A percentile compares a stretch with the other conserved stretches of the same genome.
Conservation (phyloP, 2,888 invertebrate genomes). For the Himalopsyche anomala region DNA sequence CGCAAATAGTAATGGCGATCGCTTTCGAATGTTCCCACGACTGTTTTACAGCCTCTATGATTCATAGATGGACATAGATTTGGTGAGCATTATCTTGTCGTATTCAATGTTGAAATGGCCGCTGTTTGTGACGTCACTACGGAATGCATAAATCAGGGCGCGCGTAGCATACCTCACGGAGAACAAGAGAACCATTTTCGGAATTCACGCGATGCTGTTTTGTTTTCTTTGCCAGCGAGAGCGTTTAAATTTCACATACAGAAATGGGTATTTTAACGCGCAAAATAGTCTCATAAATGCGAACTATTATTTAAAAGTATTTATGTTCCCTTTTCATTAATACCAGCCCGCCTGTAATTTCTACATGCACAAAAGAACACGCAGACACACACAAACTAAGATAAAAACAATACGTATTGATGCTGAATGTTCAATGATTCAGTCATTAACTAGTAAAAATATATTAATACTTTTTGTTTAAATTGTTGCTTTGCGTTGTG, state of each 20-base stretch:
- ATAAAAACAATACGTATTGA: too few relatives aligned
- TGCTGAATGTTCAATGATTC: too few relatives aligned
- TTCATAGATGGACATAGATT: conserved; percentile 39
- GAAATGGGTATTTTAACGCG: background rate
- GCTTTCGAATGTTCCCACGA: conserved; percentile 27
- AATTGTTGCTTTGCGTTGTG: too few relatives aligned
- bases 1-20: conserved; percentile 17
- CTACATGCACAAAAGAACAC: too few relatives aligned
- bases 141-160: conserved; percentile 36
- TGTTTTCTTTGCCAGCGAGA: conserved; percentile 28
- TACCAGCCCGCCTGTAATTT: too few relatives aligned
- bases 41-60: conserved; percentile 40
- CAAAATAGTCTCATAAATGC: too few relatives aligned
- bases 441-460: too few relatives aligned
- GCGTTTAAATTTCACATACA: background rate
- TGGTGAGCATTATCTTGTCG: conserved; percentile 37
- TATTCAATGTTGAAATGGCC: conserved; percentile 40
- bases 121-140: conserved; percentile 42
- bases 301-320: too few relatives aligned
- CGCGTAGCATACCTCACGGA: conserved; percentile 20
- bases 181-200: conserved; percentile 34
- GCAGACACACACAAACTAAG: too few relatives aligned
- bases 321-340: too few relatives aligned
- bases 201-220: conserved; percentile 34
- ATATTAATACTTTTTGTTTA: too few relatives aligned